A percentile compares a stretch with the other conserved stretches of the same genome.
Conservation (phyloP, 2,797 vertebrate species). For the Erethizon dorsatum region DNA sequence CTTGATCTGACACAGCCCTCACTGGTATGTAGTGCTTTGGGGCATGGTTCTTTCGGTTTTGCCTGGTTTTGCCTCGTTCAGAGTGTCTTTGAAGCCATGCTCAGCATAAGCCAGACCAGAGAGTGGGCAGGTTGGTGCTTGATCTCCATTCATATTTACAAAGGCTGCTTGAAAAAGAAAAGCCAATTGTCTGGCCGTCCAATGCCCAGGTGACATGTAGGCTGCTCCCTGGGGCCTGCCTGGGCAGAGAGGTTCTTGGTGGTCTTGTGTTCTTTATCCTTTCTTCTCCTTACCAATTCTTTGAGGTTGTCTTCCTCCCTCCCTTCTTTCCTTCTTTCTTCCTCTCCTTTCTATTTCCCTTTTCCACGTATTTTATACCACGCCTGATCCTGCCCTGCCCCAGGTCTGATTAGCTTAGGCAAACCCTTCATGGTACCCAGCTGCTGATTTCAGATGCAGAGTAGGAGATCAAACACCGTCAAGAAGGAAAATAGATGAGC, state of each 20-base stretch:
- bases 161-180: conserved; percentile 57
- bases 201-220: background rate
- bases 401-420: conserved; percentile 78
- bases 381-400: conserved; percentile 56
- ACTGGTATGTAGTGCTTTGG: conserved; percentile 56
- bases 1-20: background rate
- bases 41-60: conserved; percentile 72
- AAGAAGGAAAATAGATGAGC: conserved; percentile 66
- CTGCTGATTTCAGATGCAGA: conserved; percentile 82
- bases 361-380: conserved; percentile 66
- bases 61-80: conserved; percentile 16
- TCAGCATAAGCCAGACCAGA: conserved; percentile 40
- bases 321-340: conserved; percentile 50
- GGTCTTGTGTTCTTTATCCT: conserved; percentile 29
- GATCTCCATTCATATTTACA: conserved; percentile 60
- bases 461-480: conserved; percentile 76
- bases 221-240: background rate
- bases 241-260: background rate
- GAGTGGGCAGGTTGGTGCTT: conserved; percentile 64
- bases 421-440: conserved; percentile 70
- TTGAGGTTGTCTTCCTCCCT: conserved; percentile 60
- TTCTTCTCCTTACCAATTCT: conserved; percentile 57
- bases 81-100: conserved; percentile 77
- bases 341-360: conserved; percentile 57
- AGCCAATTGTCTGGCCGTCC: background rate